Base-by-base conservation (phyloP, 2,888 invertebrate genomes). In the Crepidodera aurea region DNA sequence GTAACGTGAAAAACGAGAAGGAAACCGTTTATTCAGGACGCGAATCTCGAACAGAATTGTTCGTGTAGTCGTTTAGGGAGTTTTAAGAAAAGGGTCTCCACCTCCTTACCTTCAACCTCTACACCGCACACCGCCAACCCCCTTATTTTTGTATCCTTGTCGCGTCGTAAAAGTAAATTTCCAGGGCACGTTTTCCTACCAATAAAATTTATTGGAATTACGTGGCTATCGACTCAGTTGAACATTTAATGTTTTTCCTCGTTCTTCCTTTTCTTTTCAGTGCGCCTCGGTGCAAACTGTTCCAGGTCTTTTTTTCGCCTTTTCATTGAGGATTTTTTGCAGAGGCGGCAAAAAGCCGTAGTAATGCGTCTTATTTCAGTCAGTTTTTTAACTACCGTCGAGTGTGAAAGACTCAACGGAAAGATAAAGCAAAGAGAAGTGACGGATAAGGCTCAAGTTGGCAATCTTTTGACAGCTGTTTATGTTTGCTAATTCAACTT, bases 141-240 rank as follows among this genome's bases (percentile, higher is more conserved):
- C 10, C 40, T 10, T 18, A 64, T 63, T 69, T 69, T 65, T 60
- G 65, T 64, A 67, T 67, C 64, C 69, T 67, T 62, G 62, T 69
- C 66, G 65, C 66, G 64, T 69, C 77, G 77, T 78, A 77, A 77
- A 78, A 78, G 75, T 77, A 77, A 79, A 78, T 78, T 79, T 78
- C 73, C 74, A 76, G 73, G 72, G 71, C 79, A 78, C 78, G 79
- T 79, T 77, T 75, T 74, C 73, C 72, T 74, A 71, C 76, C 78
- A 78, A 79, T 80, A 78, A 79, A 80, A 79, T 79, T 79, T 80
- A 79, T 79, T 75, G 77, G 77, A 75, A 79, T 78, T 80, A 79
- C 79, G 78, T 78, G 78, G 78, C 78, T 79, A 79, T 79, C 77
- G 77, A 74, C 69, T 70, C 64, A 62, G 71, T 61, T 68, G 69